phyloP scores from a whole-genome alignment of 2,888 invertebrate species.

The Tetropium fuscum region DNA sequence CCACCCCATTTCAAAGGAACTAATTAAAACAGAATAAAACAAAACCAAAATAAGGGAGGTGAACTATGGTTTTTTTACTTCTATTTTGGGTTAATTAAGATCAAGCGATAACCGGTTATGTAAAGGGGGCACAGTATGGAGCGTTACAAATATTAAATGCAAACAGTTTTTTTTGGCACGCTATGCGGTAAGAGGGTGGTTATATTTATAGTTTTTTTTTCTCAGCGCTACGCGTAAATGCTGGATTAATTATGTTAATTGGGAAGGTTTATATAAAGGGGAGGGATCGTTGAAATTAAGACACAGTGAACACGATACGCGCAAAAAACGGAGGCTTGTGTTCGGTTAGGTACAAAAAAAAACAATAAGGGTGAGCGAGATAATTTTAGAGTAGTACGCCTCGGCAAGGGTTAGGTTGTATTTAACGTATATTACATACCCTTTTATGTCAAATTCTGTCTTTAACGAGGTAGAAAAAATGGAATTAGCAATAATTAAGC shows the following conservation, averaged over 20 bases:
- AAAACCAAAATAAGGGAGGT: conserved; percentile 38
- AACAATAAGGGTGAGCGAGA: conserved; percentile 44
- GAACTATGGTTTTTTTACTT: conserved; percentile 31
- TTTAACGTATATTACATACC: conserved; percentile 44
- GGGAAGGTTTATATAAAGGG: conserved; percentile 34
- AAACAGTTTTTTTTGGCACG: conserved; percentile 47
- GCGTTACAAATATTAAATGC: conserved; percentile 46
- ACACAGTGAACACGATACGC: conserved; percentile 40
- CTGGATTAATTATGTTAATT: conserved; percentile 48
- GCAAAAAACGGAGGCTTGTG: conserved; percentile 36
- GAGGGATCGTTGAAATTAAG: conserved; percentile 42
- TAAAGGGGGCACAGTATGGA: conserved; percentile 36
- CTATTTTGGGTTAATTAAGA: conserved; percentile 42
- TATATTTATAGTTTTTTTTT: conserved; percentile 48
- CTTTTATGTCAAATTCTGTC: conserved; percentile 29
- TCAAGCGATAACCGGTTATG: conserved; percentile 44
- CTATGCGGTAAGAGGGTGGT: conserved; percentile 46
- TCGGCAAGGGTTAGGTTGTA: conserved; percentile 40
- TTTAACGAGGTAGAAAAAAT: background rate
- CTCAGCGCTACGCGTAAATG: conserved; percentile 35
- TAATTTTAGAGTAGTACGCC: conserved; percentile 43
- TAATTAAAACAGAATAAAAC: conserved; percentile 38
- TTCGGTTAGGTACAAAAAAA: conserved; percentile 40
- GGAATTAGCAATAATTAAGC: background rate
- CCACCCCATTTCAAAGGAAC: conserved; percentile 32